These are phyloP conservation scores for Brevimyrus niger DNA, from an alignment of 2,113 vertebrate genomes.

Conservation along the genomic window DNA sequence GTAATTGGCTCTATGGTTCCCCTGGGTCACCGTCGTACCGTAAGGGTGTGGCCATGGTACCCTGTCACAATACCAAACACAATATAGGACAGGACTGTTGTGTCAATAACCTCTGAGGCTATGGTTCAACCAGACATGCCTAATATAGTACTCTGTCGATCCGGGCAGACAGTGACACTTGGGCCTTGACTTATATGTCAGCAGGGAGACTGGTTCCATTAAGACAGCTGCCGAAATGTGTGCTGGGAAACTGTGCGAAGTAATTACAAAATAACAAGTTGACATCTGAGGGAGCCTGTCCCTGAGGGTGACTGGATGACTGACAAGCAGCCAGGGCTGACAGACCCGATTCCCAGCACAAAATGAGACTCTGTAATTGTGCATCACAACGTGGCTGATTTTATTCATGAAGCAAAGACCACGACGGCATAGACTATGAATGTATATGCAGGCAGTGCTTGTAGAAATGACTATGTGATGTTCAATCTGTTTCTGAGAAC, in stretches of 20 bases:
- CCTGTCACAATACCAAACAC: constrained; percentile 10
- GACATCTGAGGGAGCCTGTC: constrained; percentile 17
- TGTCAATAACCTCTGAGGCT: constrained; percentile 17
- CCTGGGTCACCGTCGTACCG: neutral
- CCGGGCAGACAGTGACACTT: constrained; percentile 31
- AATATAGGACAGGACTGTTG: neutral
- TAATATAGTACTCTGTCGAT: constrained; percentile 34
- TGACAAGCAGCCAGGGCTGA: neutral
- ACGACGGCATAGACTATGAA: neutral
- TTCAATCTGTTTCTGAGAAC: constrained; percentile 7
- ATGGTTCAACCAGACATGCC: constrained; percentile 28
- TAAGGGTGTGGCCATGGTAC: neutral
- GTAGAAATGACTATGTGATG: neutral
- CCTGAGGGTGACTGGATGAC: constrained; percentile 23
- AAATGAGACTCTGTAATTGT: neutral
- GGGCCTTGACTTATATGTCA: constrained; percentile 28
- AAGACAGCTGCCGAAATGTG: constrained; percentile 15
- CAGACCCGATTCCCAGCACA: neutral
- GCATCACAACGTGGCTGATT: neutral
- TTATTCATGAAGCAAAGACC: neutral
- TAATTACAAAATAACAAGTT: constrained; percentile 1
- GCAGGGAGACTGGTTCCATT: constrained; percentile 18
- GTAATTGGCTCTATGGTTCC: constrained; percentile 22
- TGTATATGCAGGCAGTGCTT: neutral
- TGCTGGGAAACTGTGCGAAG: constrained; percentile 6